Percentiles rank a stretch among this genome's conserved stretches.
Conservation (phyloP, 2,888 invertebrate genomes). For the Chironomus riparius region DNA sequence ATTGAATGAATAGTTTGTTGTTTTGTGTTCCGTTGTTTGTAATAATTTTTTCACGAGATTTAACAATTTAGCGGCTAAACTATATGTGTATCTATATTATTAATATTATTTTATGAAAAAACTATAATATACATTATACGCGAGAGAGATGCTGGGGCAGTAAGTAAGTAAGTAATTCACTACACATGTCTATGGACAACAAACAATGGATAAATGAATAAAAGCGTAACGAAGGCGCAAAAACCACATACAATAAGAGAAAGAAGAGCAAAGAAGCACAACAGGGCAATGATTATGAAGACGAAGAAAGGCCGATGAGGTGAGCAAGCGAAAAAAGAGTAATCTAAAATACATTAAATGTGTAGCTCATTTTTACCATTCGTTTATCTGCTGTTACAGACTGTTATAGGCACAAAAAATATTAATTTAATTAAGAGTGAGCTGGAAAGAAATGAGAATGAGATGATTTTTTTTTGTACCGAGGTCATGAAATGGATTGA, state of each 20-base stretch:
- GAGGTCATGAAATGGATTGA: neutral
- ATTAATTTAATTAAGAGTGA: conserved; percentile 22
- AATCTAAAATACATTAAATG: conserved; percentile 26
- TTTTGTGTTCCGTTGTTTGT: neutral
- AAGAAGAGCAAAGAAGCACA: too few species aligned
- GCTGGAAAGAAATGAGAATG: neutral
- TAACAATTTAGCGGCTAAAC: conserved; percentile 12
- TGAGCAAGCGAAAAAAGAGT: conserved; percentile 3
- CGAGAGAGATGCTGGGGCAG: too few species aligned
- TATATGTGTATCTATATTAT: neutral
- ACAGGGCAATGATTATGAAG: neutral
- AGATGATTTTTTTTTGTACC: neutral
- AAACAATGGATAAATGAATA: neutral
- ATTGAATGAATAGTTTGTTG: too few species aligned
- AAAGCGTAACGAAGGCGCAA: conserved; percentile 16
- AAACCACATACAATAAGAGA: conserved; percentile 1
- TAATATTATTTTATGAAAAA: too few species aligned
- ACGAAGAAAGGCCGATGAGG: neutral
- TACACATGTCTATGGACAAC: neutral
- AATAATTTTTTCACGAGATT: conserved; percentile 12
- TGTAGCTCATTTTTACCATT: conserved; percentile 6
- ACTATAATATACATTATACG: too few species aligned
- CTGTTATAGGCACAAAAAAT: conserved; percentile 11
- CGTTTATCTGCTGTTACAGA: conserved; percentile 16
- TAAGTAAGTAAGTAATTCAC: too few species aligned